Percentiles rank a stretch among this genome's conserved stretches.
Conservation (phyloP, 2,797 vertebrate species). For the Eulemur coronatus region DNA sequence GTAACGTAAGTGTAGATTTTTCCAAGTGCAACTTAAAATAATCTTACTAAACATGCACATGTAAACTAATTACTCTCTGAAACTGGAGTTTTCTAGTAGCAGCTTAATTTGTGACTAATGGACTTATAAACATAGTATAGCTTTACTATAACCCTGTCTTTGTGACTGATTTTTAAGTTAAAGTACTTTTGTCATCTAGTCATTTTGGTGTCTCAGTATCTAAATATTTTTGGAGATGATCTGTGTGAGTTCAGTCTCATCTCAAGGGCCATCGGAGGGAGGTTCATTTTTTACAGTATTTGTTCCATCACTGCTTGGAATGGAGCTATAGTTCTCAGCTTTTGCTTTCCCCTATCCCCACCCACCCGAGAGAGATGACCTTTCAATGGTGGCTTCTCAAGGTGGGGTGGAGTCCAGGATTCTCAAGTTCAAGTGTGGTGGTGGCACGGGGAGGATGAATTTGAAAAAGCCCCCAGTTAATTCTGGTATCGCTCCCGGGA, state of each 20-base stretch:
- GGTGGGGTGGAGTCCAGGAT: background rate
- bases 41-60: conserved; percentile 42
- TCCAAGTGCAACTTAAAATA: conserved; percentile 26
- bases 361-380: background rate
- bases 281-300: background rate
- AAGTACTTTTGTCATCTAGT: background rate
- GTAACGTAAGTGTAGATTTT: conserved; percentile 9
- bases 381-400: background rate
- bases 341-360: background rate
- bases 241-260: background rate
- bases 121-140: background rate
- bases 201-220: background rate
- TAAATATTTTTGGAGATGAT: background rate
- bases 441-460: background rate
- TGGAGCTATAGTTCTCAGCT: background rate
- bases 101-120: conserved; percentile 36
- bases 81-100: conserved; percentile 5
- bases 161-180: conserved; percentile 11
- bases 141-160: background rate
- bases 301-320: background rate
- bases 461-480: background rate
- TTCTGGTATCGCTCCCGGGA: background rate
- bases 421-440: background rate
- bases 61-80: conserved; percentile 21
- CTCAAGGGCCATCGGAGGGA: background rate